These are phyloP conservation scores for Bradypus variegatus DNA, from an alignment of 2,797 vertebrate species.

Conservation along the genomic window DNA sequence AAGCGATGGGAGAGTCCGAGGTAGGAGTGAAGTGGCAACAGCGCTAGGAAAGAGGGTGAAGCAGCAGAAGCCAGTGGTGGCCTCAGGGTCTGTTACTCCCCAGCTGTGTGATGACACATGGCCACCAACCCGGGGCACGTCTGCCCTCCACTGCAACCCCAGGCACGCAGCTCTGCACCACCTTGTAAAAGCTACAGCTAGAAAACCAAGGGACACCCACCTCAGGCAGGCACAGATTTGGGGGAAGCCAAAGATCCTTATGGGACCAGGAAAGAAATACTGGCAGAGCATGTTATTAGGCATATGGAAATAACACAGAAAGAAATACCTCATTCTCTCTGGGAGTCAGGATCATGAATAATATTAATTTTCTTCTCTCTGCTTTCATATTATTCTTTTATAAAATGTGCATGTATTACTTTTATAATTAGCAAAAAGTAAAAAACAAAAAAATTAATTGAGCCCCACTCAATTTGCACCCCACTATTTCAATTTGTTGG, in stretches of 20 bases:
- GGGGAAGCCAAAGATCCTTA: not conserved
- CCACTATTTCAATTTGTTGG: not conserved
- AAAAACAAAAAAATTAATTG: conserved; percentile 17
- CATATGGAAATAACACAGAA: not conserved
- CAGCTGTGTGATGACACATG: not conserved
- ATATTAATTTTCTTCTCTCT: not conserved
- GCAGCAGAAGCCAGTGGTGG: not conserved
- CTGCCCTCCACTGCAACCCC: not conserved
- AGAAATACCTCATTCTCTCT: not conserved
- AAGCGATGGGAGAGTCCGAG: not conserved
- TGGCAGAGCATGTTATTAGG: not conserved
- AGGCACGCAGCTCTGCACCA: rapidly evolving
- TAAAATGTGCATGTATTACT: not conserved
- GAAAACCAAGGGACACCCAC: not conserved
- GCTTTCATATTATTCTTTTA: not conserved
- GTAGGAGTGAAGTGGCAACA: not conserved
- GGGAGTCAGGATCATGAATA: not conserved
- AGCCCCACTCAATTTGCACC: not conserved
- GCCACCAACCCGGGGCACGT: rapidly evolving
- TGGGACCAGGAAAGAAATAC: not conserved
- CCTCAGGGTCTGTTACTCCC: not conserved
- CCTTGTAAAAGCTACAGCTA: not conserved
- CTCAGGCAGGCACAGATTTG: not conserved
- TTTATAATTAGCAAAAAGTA: conserved; percentile 20
- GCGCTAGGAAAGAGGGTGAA: not conserved